Percentiles rank a stretch among this genome's conserved stretches.
These are phyloP conservation scores for Microctenopoma steveboyesi DNA, from an alignment of 2,797 vertebrate species.

Conservation along the genomic window DNA sequence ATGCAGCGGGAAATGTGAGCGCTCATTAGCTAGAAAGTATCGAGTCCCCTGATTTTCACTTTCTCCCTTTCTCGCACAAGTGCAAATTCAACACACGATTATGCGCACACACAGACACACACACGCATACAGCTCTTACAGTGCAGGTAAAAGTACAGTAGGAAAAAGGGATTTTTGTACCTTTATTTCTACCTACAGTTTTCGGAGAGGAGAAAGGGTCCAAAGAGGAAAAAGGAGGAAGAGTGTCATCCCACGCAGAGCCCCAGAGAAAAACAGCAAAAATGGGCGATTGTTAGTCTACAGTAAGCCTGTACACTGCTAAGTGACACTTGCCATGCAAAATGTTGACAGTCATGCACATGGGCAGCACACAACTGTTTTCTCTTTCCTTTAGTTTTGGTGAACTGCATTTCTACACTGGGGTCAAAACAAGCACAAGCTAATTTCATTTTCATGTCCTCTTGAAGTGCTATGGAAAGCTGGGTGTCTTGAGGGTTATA, in stretches of 20 bases:
- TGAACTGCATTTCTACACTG: background rate
- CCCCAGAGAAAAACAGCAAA: conserved; percentile 66
- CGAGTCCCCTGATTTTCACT: conserved; percentile 28
- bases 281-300: conserved; percentile 67
- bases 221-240: conserved; percentile 69
- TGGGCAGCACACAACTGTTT: conserved; percentile 11
- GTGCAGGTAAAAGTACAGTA: conserved; percentile 28
- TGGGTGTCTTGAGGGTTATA: background rate
- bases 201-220: conserved; percentile 81
- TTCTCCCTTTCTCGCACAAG: conserved; percentile 16
- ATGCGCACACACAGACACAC: background rate
- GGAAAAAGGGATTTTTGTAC: conserved; percentile 82
- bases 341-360: conserved; percentile 58
- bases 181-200: conserved; percentile 97
- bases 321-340: conserved; percentile 62
- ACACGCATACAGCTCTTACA: conserved; percentile 11
- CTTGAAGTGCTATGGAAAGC: background rate
- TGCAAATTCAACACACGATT: conserved; percentile 20
- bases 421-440: conserved; percentile 4
- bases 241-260: conserved; percentile 79
- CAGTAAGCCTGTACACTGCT: conserved; percentile 12
- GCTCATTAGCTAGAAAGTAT: conserved; percentile 38
- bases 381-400: background rate
- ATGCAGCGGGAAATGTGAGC: conserved; percentile 18
- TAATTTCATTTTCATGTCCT: background rate